These are phyloP conservation scores for Rhimphoctona megacephalus DNA, from an alignment of 2,888 invertebrate species.

Conservation along the genomic window DNA sequence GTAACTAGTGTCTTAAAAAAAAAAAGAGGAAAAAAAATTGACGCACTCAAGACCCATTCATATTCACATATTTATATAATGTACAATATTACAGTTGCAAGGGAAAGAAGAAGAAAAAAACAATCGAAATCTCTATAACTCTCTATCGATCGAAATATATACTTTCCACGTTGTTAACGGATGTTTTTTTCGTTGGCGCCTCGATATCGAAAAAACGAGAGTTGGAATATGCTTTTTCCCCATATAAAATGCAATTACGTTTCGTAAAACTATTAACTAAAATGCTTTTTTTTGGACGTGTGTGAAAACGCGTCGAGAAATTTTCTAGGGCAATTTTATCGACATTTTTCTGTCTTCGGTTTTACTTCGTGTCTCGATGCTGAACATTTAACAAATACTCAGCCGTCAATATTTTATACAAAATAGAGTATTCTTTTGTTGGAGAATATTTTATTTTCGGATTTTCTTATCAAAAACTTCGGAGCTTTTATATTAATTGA, in stretches of 20 bases:
- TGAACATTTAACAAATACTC: background rate
- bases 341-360: background rate
- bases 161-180: background rate
- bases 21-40: slow-evolving; percentile 65
- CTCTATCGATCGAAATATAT: slow-evolving; percentile 11
- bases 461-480: background rate
- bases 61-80: slow-evolving; percentile 71
- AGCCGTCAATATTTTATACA: background rate
- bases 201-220: slow-evolving; percentile 29
- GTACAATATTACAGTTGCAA: slow-evolving; percentile 43
- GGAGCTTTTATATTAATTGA: background rate
- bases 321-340: background rate
- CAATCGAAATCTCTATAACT: slow-evolving; percentile 28
- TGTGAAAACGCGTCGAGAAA: slow-evolving; percentile 6
- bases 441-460: background rate
- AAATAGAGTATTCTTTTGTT: background rate
- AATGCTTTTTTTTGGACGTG: slow-evolving; percentile 24
- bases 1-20: slow-evolving; percentile 32
- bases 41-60: slow-evolving; percentile 69
- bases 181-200: background rate
- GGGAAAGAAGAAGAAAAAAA: slow-evolving; percentile 9
- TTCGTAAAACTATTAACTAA: slow-evolving; percentile 46
- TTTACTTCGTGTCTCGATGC: background rate
- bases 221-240: slow-evolving; percentile 37
- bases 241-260: slow-evolving; percentile 55